These are phyloP conservation scores for Takifugu ocellatus DNA, from an alignment of 2,797 vertebrate genomes.

Conservation along the genomic window DNA sequence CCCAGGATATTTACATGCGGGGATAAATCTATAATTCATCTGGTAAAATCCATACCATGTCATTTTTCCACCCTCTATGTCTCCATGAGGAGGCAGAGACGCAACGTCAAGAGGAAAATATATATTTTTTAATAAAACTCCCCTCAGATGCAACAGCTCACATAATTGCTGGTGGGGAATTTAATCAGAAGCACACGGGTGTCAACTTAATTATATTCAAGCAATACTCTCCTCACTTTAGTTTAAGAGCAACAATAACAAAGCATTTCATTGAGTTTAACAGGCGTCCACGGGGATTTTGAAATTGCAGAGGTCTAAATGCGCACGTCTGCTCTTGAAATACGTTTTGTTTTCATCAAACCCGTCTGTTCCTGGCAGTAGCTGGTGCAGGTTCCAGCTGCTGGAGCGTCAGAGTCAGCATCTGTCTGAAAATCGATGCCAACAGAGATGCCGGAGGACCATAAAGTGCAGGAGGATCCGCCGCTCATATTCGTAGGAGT, in stretches of 20 bases:
- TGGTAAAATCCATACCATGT: constrained; percentile 36
- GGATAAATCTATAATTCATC: constrained; percentile 50
- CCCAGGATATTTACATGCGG: constrained; percentile 31
- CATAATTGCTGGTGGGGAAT: background rate
- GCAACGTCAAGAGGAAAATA: background rate
- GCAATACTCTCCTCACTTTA: background rate
- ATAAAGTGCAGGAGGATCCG: background rate
- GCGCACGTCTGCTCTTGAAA: no score
- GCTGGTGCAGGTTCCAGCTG: background rate
- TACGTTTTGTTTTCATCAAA: no score
- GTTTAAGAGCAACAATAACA: background rate
- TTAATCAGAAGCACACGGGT: background rate
- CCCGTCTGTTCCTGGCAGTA: background rate
- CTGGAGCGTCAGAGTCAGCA: constrained; percentile 11
- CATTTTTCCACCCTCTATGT: background rate
- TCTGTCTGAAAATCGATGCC: constrained; percentile 17
- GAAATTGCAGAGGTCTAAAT: no score
- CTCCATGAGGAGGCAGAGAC: background rate
- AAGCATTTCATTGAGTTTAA: background rate
- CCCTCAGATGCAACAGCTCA: no score
- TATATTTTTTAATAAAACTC: background rate
- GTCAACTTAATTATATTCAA: background rate
- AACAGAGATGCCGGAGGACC: constrained; percentile 1
- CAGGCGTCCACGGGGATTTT: no score
- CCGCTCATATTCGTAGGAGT: constrained; percentile 7